Percentiles rank a stretch among this genome's conserved stretches.
Evolutionary conservation across 2,113 vertebrate genomes (phyloP).

Genomic region (Vicugna pacos): DNA sequence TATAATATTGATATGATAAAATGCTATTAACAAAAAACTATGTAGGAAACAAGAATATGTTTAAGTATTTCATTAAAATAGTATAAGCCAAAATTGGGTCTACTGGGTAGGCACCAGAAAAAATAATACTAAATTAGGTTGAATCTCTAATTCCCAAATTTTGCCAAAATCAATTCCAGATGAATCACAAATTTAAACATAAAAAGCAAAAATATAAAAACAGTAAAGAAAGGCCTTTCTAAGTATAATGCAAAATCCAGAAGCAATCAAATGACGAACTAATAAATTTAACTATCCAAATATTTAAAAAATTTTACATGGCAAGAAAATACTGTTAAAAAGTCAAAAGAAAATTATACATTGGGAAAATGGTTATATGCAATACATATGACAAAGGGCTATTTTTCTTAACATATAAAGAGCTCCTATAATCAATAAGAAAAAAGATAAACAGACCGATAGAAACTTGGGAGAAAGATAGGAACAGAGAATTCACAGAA

Average conservation of each 20-base stretch:
- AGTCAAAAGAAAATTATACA: neutral
- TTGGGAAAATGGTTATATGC: neutral
- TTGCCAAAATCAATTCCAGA: slow-evolving; percentile 20
- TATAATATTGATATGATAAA: neutral
- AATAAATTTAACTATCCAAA: slow-evolving; percentile 9
- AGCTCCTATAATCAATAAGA: slow-evolving; percentile 24
- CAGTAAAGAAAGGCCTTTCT: neutral
- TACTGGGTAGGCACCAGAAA: neutral
- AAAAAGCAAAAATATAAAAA: slow-evolving; percentile 47
- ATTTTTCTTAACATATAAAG: neutral
- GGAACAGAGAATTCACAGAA: neutral
- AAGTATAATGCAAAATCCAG: slow-evolving; percentile 37
- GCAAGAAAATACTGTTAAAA: slow-evolving; percentile 7
- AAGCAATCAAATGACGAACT: neutral
- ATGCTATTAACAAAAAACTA: slow-evolving; percentile 4
- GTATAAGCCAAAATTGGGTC: neutral
- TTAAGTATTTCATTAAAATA: slow-evolving; percentile 32
- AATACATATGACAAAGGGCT: neutral
- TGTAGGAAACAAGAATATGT: slow-evolving; percentile 16
- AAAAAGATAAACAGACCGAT: neutral
- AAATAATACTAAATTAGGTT: slow-evolving; percentile 52
- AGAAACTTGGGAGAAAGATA: neutral
- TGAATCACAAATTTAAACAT: slow-evolving; percentile 46
- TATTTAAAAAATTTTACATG: neutral
- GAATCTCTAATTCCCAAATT: slow-evolving; percentile 22